Conservation (phyloP, 2,888 invertebrate species). For the Panopea generosa region DNA sequence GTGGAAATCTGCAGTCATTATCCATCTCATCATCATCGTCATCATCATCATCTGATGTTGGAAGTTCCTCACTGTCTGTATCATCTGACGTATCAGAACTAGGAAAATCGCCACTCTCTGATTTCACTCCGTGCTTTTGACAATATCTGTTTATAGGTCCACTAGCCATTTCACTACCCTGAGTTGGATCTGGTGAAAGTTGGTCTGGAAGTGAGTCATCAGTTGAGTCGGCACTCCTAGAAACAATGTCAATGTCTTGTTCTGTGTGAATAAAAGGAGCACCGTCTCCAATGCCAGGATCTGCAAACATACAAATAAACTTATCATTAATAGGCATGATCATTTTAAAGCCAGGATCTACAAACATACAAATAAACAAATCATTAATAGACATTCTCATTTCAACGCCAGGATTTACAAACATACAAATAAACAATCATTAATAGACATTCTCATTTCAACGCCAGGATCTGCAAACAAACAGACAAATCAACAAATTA, state of each 20-base stretch:
- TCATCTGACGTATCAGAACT: conserved; percentile 32
- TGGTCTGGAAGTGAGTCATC: conserved; percentile 74
- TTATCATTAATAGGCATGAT: neutral
- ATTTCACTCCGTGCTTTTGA: conserved; percentile 14
- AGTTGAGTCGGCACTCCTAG: conserved; percentile 80
- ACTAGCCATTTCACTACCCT: too few species aligned
- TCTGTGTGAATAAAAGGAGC: conserved; percentile 56
- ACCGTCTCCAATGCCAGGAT: neutral
- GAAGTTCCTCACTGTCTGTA: conserved; percentile 23
- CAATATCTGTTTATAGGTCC: neutral
- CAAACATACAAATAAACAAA: too few species aligned
- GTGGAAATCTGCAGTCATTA: conserved; percentile 26
- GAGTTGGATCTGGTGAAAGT: conserved; percentile 63
- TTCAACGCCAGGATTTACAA: too few species aligned
- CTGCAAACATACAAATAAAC: neutral
- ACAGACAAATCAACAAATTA: too few species aligned
- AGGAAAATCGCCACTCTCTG: conserved; percentile 30
- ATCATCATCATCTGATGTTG: conserved; percentile 15
- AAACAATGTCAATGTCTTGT: conserved; percentile 75
- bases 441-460: too few species aligned
- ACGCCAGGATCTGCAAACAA: too few species aligned
- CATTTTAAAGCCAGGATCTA: neutral
- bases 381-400: too few species aligned
- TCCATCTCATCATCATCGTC: conserved; percentile 7
- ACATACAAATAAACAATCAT: too few species aligned